phyloP scores from a whole-genome alignment of 2,113 vertebrate genomes.

The Eclectus roratus region DNA sequence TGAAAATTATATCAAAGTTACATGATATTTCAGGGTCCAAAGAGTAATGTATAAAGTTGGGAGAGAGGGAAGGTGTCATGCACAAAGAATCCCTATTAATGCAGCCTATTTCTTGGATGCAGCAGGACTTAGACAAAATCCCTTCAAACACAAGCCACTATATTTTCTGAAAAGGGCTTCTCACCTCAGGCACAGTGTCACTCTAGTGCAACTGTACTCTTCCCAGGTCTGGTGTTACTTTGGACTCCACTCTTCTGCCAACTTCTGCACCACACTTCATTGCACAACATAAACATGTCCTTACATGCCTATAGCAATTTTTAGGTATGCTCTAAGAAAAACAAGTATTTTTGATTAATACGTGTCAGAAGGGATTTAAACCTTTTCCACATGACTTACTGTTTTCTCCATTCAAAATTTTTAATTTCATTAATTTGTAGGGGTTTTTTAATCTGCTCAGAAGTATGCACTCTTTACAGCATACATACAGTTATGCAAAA shows the following conservation, averaged over 20 bases:
- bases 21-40: neutral
- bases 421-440: neutral
- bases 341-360: neutral
- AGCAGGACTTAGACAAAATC: neutral
- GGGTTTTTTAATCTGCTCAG: neutral
- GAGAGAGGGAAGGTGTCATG: neutral
- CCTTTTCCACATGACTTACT: neutral
- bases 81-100: neutral
- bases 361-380: neutral
- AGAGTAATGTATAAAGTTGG: neutral
- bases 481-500: neutral
- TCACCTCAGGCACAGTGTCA: neutral
- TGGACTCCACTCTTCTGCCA: neutral
- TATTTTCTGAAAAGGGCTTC: neutral
- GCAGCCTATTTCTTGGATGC: neutral
- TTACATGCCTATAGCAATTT: neutral
- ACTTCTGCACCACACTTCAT: neutral
- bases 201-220: neutral
- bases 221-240: neutral
- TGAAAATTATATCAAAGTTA: neutral
- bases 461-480: neutral
- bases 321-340: neutral
- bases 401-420: neutral
- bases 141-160: neutral
- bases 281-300: neutral